phyloP scores from a whole-genome alignment of 2,797 vertebrate genomes.

The Thunnus albacares region DNA sequence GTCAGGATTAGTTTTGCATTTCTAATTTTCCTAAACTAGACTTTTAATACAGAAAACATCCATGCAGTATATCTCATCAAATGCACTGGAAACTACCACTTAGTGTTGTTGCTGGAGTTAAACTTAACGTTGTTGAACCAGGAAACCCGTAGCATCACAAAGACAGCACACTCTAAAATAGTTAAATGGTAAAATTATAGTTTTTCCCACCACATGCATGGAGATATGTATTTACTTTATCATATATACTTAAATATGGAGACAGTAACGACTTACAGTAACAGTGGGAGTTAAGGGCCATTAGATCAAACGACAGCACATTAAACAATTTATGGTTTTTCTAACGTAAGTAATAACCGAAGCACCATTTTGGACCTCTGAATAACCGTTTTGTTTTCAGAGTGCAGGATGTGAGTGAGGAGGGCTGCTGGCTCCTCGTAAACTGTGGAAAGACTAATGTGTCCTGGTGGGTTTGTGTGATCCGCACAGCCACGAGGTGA shows the following conservation, averaged over 20 bases:
- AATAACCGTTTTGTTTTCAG: conserved; percentile 21
- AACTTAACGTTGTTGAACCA: background rate
- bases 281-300: background rate
- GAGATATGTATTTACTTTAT: background rate
- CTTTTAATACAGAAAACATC: conserved; percentile 1
- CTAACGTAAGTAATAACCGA: background rate
- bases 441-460: conserved; percentile 49
- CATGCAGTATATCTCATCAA: background rate
- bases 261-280: background rate
- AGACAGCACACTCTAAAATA: background rate
- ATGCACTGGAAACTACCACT: background rate
- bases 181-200: too few species aligned
- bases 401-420: conserved; percentile 23
- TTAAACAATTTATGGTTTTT: conserved; percentile 15
- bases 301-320: background rate
- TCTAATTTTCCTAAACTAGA: background rate
- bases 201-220: background rate
- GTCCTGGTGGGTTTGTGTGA: conserved; percentile 54
- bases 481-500: conserved; percentile 23
- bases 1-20: background rate
- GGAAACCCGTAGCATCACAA: background rate
- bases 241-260: background rate
- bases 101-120: too few species aligned
- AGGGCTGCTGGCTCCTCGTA: conserved; percentile 26
- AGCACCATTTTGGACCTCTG: conserved; percentile 17